phyloP scores from a whole-genome alignment of 2,797 vertebrate genomes.

The Kryptolebias ocellatus region DNA sequence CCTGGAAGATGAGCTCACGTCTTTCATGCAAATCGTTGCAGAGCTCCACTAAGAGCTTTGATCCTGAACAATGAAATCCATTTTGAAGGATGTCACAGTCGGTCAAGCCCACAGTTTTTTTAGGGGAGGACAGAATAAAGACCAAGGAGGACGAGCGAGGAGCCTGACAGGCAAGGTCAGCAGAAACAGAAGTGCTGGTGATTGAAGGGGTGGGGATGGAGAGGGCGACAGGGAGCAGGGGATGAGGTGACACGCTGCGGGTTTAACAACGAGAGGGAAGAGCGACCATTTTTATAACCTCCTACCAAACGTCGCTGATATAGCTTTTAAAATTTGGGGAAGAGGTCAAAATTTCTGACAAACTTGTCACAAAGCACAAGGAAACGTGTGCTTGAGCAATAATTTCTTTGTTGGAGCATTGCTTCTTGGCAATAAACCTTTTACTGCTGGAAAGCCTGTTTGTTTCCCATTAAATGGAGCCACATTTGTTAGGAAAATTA shows the following conservation, averaged over 20 bases:
- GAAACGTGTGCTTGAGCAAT: too few species aligned
- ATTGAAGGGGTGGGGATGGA: constrained; percentile 32
- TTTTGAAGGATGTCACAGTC: constrained; percentile 60
- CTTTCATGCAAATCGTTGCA: constrained; percentile 20
- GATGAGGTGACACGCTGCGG: neutral
- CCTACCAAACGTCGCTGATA: neutral
- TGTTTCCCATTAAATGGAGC: too few species aligned
- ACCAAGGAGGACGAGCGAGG: constrained; percentile 13
- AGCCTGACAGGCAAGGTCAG: constrained; percentile 44
- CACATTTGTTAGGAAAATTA: too few species aligned
- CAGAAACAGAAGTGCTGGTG: constrained; percentile 18
- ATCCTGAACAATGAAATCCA: constrained; percentile 41
- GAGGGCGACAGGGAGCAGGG: neutral
- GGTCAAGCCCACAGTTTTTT: constrained; percentile 48
- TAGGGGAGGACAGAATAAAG: constrained; percentile 28
- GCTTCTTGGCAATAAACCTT: too few species aligned
- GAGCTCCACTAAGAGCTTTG: constrained; percentile 32
- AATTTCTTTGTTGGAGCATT: too few species aligned
- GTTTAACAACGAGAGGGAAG: neutral
- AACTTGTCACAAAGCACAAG: too few species aligned
- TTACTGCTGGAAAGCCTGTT: too few species aligned
- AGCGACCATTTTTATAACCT: neutral
- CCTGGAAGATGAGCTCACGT: constrained; percentile 12
- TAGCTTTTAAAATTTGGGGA: neutral
- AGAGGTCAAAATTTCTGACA: neutral